These are phyloP conservation scores for Hassar affinis DNA, from an alignment of 2,113 vertebrate genomes.

Conservation along the genomic window DNA sequence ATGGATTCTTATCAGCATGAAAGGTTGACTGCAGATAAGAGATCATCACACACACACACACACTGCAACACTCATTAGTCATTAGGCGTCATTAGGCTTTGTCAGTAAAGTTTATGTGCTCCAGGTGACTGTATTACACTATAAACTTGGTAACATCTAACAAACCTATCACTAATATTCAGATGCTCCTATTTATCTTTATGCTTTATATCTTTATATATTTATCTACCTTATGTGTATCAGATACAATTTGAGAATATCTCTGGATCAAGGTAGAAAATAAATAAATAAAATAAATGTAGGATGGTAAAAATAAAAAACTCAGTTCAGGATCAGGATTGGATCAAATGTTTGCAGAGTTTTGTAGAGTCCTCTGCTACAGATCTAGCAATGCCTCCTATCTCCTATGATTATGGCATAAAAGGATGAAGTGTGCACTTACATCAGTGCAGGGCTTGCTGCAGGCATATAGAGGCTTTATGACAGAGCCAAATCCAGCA, in stretches of 20 bases:
- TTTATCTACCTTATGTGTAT: not conserved
- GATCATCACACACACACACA: not conserved
- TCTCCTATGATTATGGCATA: not conserved
- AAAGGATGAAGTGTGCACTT: conserved; percentile 49
- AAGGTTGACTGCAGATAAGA: conserved; percentile 5
- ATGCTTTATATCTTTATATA: too few species aligned
- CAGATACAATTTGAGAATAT: not conserved
- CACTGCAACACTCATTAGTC: not conserved
- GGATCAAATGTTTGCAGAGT: not conserved
- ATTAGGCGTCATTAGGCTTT: not conserved
- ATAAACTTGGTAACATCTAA: not conserved
- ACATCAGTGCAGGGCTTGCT: conserved; percentile 88
- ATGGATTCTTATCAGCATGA: conserved; percentile 53
- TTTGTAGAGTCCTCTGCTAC: not conserved
- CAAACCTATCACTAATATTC: not conserved
- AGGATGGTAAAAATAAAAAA: not conserved
- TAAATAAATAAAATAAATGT: not conserved
- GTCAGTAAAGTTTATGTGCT: not conserved
- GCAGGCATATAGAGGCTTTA: conserved; percentile 81
- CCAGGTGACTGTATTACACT: not conserved
- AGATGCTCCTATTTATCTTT: not conserved
- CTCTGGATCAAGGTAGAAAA: not conserved
- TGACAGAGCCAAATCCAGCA: conserved; percentile 70
- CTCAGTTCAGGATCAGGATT: not conserved
- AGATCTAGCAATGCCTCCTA: not conserved